These are phyloP conservation scores for Globicephala melas DNA, from an alignment of 2,113 vertebrate species.

Conservation along the genomic window DNA sequence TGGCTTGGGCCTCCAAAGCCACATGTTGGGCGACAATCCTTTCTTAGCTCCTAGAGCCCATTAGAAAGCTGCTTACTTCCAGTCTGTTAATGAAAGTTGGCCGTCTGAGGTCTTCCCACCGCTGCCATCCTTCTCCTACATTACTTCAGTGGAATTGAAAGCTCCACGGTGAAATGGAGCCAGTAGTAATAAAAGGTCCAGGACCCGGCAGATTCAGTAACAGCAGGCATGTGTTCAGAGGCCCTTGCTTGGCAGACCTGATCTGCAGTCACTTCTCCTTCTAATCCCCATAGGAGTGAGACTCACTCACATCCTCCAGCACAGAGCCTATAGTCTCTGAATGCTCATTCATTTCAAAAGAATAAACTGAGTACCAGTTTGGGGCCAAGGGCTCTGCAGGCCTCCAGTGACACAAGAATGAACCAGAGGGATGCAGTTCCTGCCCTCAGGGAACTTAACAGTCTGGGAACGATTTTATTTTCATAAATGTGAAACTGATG, in stretches of 20 bases:
- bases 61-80: not conserved
- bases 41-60: not conserved
- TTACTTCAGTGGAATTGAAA: not conserved
- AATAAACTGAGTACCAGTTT: not conserved
- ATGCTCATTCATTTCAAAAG: not conserved
- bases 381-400: not conserved
- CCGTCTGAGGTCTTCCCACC: not conserved
- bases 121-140: not conserved
- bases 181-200: not conserved
- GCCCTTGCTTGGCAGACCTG: not conserved
- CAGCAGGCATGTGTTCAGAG: not conserved
- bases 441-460: not conserved
- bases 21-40: not conserved
- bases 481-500: slow-evolving; percentile 31
- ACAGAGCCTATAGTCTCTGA: not conserved
- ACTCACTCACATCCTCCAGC: not conserved
- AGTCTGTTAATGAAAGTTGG: not conserved
- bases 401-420: not conserved
- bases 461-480: not conserved
- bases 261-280: not conserved
- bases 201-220: not conserved
- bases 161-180: not conserved
- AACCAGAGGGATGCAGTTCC: not conserved
- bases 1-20: not conserved
- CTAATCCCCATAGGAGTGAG: not conserved